Conservation (phyloP, 2,113 vertebrate species). For the Pterocles gutturalis region DNA sequence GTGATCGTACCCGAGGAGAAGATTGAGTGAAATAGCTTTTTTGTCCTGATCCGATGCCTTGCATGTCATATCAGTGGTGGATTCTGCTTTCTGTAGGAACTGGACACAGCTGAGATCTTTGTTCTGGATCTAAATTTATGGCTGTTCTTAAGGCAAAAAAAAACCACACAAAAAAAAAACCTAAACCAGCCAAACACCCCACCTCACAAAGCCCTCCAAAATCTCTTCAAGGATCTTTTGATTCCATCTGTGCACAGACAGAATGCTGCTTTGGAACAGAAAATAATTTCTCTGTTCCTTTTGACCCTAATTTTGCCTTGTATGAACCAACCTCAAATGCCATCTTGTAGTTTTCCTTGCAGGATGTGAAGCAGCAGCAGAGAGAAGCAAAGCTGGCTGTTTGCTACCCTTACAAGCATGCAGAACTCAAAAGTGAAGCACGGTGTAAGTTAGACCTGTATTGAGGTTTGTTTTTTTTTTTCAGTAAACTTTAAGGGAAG, state of each 20-base stretch:
- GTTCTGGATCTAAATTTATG: neutral
- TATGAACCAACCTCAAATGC: neutral
- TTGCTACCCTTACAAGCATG: neutral
- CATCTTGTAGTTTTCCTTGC: neutral
- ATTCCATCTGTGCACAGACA: neutral
- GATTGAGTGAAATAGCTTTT: neutral
- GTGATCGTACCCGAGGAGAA: neutral
- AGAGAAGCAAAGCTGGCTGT: neutral
- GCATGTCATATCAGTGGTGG: neutral
- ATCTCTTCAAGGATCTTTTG: neutral
- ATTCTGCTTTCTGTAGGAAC: neutral
- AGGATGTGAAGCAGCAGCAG: neutral
- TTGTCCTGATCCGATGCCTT: neutral
- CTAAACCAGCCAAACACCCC: neutral
- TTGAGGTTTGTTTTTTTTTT: neutral
- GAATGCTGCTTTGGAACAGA: neutral
- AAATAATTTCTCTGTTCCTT: neutral
- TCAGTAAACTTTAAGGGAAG: neutral
- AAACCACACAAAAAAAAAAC: neutral
- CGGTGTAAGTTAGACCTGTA: neutral
- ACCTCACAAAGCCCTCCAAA: neutral
- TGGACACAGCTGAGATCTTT: neutral
- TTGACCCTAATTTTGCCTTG: neutral
- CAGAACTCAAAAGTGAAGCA: neutral
- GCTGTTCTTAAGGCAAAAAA: neutral